Base-by-base conservation (phyloP, 2,113 vertebrate species). In the Mormyrus iriodes region DNA sequence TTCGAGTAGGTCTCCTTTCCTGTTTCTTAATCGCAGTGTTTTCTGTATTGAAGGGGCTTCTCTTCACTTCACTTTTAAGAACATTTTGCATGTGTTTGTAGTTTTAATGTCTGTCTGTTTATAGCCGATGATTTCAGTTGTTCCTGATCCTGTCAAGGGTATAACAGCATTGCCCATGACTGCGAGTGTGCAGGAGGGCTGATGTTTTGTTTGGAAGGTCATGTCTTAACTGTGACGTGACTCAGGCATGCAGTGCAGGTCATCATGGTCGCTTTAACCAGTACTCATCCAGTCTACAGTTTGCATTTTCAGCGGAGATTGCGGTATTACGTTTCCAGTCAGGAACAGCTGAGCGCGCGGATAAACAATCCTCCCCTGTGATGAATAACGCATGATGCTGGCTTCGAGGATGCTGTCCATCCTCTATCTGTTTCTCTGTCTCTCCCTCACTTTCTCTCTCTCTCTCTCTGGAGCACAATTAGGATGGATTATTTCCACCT, bases 301-400 rank as follows among this genome's bases (percentile, higher is more conserved):
- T 55, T 86, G 24, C 27, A 86, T 27, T 61, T 89, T n/a, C 35
- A 27, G 19, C 6, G 0, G 12, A 89, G 39, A 61, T 39, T 24
- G 76, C 0, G 2, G 76, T 44, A 39, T 31, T 24, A 35, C 31
- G 6, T 58, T 46, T 58, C 73, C 42, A 24, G 13, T 24, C 19
- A 1, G 31, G 69, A 52, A 35, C 73, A 21, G 69, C 65, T 27
- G 46, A 53, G 27, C 46, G 31, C 48, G 79, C 76, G 24, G 51
- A 27, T 42, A 84, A 52, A 61, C 76, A 61, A 53, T 46, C 76
- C 79, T n/a, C 15, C 9, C 88, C 51, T 90, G 48, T 91, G 79
- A 92, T 94, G 86, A 89, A 93, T 94, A 91, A 92, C 90, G 91
- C 91, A 94, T 93, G 89, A 93, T 84, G 49, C 79, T 87, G 92